Conservation (phyloP, 2,797 vertebrate species). For the Artibeus jamaicensis region DNA sequence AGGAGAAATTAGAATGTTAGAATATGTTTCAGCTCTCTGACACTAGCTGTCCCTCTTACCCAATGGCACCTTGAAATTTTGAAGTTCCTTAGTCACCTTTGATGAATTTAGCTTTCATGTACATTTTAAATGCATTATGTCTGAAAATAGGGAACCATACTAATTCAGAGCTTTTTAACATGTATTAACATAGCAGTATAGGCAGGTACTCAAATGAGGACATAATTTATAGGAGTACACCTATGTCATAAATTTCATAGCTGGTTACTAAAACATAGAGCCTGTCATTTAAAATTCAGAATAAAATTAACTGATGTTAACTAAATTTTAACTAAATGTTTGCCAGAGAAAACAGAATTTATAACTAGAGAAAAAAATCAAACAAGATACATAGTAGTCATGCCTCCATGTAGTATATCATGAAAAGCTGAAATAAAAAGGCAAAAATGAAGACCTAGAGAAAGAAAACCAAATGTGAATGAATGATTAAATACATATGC, state of each 20-base stretch:
- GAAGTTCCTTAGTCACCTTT: not conserved
- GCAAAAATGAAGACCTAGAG: not conserved
- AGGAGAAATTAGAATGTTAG: not conserved
- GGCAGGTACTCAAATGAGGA: not conserved
- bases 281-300: not conserved
- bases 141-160: not conserved
- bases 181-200: not conserved
- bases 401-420: not conserved
- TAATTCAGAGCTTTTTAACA: not conserved
- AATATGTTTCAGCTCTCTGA: not conserved
- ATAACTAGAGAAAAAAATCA: not conserved
- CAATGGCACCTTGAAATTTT: not conserved
- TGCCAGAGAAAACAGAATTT: not conserved
- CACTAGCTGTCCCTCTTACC: not conserved
- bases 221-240: not conserved
- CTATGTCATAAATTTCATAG: not conserved
- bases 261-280: conserved; percentile 29
- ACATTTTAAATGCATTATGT: not conserved
- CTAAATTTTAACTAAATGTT: not conserved
- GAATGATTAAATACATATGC: not conserved
- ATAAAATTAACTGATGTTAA: not conserved
- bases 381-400: not conserved
- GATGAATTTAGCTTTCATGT: not conserved
- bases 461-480: not conserved
- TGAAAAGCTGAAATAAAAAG: conserved; percentile 1